Base-by-base conservation (phyloP, 2,888 invertebrate genomes). In the Leptinotarsa haldemani region DNA sequence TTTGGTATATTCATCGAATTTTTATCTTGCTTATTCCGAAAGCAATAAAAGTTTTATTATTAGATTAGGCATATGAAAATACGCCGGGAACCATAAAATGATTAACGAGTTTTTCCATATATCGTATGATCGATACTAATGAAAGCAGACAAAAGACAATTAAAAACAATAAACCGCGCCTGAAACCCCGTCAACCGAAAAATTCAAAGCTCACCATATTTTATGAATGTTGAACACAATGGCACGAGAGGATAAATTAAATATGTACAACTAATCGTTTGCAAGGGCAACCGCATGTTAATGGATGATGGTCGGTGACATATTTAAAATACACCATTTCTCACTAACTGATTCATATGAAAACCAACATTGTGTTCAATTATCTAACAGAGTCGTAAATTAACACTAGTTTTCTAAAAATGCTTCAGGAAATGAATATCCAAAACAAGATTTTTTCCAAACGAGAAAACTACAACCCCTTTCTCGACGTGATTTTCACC, bases 1-100 rank as follows among this genome's bases (percentile, higher is more conserved):
- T 61, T 18, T 30, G 5, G 61, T 12, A n/a, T 61, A 61, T 61
- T 18, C 40, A 61, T 61, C 30, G 40, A 61, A 40, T 40, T 61
- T 61, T 61, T 61, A 40, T 61, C 40, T 61, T 40, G 40, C 30
- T 40, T n/a, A 9, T n/a, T 40, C 30, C 12, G 30, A 20, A 3
- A 9, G 30, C 40, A n/a, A 61, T 61, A 61, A 61, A 58, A 40
- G 61, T 61, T 61, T 61, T 61, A 61, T 61, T 61, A 61, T 61
- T 40, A 30, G 61, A 61, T 61, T 61, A 61, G 9, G 61, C 18
- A n/a, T 40, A 61, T 30, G n/a, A 61, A 61, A 58, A 25, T 58
- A 58, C 12, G 61, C 40, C 22, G 56, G 20, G 16, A 13, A 12
- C 13, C 22, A 25, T 52, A 52, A 56, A 56, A 56, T 56, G 56